Evolutionary conservation across 2,113 vertebrate genomes (phyloP).

Genomic region (Dipodomys stephensi): DNA sequence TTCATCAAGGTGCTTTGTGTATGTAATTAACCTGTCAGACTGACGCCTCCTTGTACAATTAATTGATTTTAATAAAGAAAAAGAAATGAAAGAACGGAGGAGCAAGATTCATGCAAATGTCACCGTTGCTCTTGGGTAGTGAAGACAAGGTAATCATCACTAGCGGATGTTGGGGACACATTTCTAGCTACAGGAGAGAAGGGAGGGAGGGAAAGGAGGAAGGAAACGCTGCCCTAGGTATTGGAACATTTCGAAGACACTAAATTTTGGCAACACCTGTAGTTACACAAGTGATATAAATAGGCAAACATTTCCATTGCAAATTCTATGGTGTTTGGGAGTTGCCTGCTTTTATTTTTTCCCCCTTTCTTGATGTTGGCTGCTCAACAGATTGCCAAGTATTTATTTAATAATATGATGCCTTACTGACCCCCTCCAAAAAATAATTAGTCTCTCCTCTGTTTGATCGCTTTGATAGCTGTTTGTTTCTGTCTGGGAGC

Average conservation of each 20-base stretch:
- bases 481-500: background rate
- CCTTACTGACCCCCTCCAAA: constrained; percentile 4
- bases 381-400: constrained; percentile 57
- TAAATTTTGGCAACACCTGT: constrained; percentile 76
- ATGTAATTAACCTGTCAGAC: too few species aligned
- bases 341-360: background rate
- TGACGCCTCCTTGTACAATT: too few species aligned
- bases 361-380: background rate
- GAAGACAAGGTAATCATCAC: background rate
- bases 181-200: background rate
- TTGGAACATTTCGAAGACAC: constrained; percentile 74
- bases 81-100: background rate
- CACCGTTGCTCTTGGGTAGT: background rate
- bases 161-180: background rate
- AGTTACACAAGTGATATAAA: constrained; percentile 52
- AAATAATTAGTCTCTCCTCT: constrained; percentile 60
- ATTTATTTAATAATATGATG: constrained; percentile 33
- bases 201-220: too few species aligned
- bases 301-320: constrained; percentile 54
- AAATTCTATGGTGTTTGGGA: background rate
- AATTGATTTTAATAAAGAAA: background rate
- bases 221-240: constrained; percentile 11
- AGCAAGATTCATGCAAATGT: background rate
- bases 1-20: too few species aligned
- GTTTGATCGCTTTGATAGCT: constrained; percentile 21